Evolutionary conservation across 2,888 invertebrate genomes (phyloP).

Genomic region (Malacosoma neustria): DNA sequence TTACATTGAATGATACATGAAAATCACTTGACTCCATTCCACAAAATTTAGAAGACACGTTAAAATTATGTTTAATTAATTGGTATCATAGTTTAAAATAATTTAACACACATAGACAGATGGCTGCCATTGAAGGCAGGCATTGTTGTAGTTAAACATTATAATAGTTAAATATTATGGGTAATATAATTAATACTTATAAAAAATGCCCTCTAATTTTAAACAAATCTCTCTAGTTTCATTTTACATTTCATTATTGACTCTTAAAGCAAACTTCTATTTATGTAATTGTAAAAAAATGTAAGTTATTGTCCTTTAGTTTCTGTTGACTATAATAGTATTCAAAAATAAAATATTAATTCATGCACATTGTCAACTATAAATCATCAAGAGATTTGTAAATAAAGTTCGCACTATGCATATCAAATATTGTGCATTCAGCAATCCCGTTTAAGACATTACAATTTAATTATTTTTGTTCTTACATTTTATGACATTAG

Average conservation of each 20-base stretch:
- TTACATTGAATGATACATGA: too few species aligned
- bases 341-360: background rate
- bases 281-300: too few species aligned
- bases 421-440: slow-evolving; percentile 39
- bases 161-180: slow-evolving; percentile 7
- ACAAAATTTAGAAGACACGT: too few species aligned
- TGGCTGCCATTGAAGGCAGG: slow-evolving; percentile 22
- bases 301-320: background rate
- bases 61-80: too few species aligned
- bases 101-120: slow-evolving; percentile 23
- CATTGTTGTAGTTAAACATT: slow-evolving; percentile 10
- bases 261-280: background rate
- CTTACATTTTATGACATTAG: too few species aligned
- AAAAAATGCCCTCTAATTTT: slow-evolving; percentile 5
- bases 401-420: slow-evolving; percentile 36
- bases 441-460: background rate
- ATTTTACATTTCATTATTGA: too few species aligned
- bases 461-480: too few species aligned
- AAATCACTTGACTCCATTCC: too few species aligned
- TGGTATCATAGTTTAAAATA: too few species aligned
- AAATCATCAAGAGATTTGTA: slow-evolving; percentile 9
- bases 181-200: slow-evolving; percentile 15
- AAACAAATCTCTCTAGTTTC: slow-evolving; percentile 9
- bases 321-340: background rate
- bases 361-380: too few species aligned